Evolutionary conservation across 2,888 invertebrate genomes (phyloP).

Genomic region (Ptilodon capucinus): DNA sequence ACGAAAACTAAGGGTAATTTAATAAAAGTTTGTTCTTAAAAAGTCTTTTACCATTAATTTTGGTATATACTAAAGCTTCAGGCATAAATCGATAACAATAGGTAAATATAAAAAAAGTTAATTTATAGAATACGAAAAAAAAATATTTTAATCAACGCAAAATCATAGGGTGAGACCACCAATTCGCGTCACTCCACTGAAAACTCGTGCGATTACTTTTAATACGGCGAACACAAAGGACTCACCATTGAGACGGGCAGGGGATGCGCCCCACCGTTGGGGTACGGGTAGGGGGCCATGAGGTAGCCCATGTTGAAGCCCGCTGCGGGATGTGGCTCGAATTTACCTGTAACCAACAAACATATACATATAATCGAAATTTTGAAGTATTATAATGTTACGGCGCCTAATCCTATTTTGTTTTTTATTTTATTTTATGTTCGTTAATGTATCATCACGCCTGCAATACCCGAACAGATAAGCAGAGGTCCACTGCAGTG

Average conservation of each 20-base stretch:
- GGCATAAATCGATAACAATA: too few relatives aligned
- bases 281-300: slow-evolving; percentile 94
- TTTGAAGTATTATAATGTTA: too few relatives aligned
- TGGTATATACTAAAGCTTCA: too few relatives aligned
- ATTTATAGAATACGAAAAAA: not conserved
- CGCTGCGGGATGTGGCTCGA: slow-evolving; percentile 90
- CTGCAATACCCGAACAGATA: too few relatives aligned
- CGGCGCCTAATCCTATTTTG: too few relatives aligned
- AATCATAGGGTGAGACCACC: slow-evolving; percentile 21
- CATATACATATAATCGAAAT: not conserved
- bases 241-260: slow-evolving; percentile 95
- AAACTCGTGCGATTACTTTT: not conserved
- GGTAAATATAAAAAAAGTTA: too few relatives aligned
- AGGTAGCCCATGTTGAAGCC: slow-evolving; percentile 97
- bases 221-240: slow-evolving; percentile 33
- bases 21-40: too few relatives aligned
- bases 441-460: too few relatives aligned
- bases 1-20: too few relatives aligned
- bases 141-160: not conserved
- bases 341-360: slow-evolving; percentile 85
- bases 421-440: too few relatives aligned
- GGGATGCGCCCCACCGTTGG: slow-evolving; percentile 92
- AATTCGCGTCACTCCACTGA: slow-evolving; percentile 13
- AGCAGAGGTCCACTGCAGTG: too few relatives aligned
- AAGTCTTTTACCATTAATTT: too few relatives aligned